Base-by-base conservation (phyloP, 2,797 vertebrate genomes). In the Peromyscus melanophrys region DNA sequence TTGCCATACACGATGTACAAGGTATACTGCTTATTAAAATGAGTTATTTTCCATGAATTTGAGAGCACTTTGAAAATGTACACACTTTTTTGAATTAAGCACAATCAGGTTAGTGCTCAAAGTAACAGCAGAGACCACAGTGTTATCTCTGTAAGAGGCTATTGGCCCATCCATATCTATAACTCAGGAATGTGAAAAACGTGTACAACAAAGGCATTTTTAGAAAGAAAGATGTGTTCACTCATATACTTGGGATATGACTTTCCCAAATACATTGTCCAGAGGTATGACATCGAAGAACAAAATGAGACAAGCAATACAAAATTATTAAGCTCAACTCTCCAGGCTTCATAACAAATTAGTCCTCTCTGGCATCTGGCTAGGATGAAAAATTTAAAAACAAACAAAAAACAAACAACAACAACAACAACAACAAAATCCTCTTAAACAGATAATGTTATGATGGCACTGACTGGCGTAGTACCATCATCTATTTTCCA, bases 311-410 rank as follows among this genome's bases (percentile, higher is more conserved):
- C 2, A 95, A 81, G 67, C 9, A 77, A 67, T 40, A 27, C 34
- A 63, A 90, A 52, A 90, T 29, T 11, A 59, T 52, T 16, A 85
- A 21, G 14, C 13, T 63, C 12, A 89, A 92, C 25, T 21, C 16
- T 96, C 6, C 8, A 94, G 61, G 1, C 90, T 90, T 96, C 34
- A 84, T 34, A 43, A 77, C 27, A 95, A 87, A 91, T 92, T 86
- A 81, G n/a, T 52, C 40, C 40, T 95, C 13, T 17, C 27, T 77
- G 52, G 19, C 3, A 82, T 43, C 43, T 95, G 46, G 34, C 19
- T 19, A 85, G 81, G 91, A 91, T 75, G 78, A 52, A 49, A 21
- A 21, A 12, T 23, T 77, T 23, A 13, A 75, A 13, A 78, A 31
- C n/a, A n/a, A n/a, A 46, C 7, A 59, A 78, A 21, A 80, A 83